Conservation (phyloP, 30 jellyfish, hydroid and myxozoan genomes). For the Nemopilema nomurai region DNA sequence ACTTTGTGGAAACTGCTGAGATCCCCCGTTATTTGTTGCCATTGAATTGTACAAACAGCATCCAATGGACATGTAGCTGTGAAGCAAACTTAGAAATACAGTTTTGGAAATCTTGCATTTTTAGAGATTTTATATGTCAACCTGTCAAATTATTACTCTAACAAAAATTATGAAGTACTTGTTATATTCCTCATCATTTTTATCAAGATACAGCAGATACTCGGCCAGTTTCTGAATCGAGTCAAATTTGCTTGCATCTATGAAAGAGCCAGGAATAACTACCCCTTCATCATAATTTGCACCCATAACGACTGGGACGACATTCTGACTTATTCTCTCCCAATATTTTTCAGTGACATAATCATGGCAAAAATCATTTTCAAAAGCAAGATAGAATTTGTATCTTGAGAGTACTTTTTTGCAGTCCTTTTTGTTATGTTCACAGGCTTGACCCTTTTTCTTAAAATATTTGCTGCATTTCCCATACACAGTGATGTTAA, state of each 20-base stretch:
- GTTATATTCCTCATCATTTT: conserved; percentile 74
- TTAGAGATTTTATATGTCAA: no score
- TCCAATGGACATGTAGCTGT: no score
- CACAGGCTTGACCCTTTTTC: conserved; percentile 67
- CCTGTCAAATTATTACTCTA: no score
- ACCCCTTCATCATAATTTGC: conserved; percentile 50
- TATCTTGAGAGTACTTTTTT: conserved; percentile 37
- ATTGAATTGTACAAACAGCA: no score
- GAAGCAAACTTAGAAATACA: no score
- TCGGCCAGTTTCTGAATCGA: conserved; percentile 84
- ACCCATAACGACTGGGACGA: conserved; percentile 78
- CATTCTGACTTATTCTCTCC: neutral
- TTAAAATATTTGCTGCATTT: conserved; percentile 57
- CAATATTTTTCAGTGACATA: conserved; percentile 83
- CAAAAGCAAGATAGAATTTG: conserved; percentile 82
- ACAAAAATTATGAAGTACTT: no score
- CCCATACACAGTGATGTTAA: conserved; percentile 81
- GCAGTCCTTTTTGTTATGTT: conserved; percentile 29
- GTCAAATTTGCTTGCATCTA: conserved; percentile 62
- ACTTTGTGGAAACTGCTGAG: no score
- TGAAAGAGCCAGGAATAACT: conserved; percentile 89
- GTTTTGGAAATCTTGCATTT: no score
- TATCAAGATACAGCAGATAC: conserved; percentile 63
- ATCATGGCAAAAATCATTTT: conserved; percentile 76
- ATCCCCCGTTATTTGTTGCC: no score